Conservation (phyloP, 35 echinoderm and acorn worm genomes). For the Heliocidaris tuberculata region DNA sequence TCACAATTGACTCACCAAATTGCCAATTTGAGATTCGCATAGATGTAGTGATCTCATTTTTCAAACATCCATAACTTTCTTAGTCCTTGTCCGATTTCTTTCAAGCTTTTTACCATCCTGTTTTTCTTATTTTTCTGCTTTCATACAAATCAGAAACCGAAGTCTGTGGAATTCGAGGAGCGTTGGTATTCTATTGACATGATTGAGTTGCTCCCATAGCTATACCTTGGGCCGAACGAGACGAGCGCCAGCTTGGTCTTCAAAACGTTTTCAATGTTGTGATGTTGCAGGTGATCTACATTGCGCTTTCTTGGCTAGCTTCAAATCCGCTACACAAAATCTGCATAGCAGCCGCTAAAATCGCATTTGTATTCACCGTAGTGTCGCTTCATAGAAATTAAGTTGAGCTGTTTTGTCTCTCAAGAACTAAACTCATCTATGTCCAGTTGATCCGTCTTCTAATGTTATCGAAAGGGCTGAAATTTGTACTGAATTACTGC, state of each 20-base stretch:
- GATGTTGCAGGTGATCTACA: not conserved
- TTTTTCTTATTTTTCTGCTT: no score
- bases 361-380: conserved; percentile 25
- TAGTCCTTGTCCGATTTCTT: no score
- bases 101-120: no score
- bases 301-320: not conserved
- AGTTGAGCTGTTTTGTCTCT: not conserved
- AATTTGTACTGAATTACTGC: not conserved
- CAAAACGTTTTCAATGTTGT: not conserved
- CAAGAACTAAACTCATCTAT: not conserved
- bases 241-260: not conserved
- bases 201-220: no score
- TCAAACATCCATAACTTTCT: no score
- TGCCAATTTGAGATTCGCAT: no score
- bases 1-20: no score
- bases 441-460: not conserved
- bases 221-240: not conserved
- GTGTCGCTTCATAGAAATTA: conserved; percentile 16
- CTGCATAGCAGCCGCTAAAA: conserved; percentile 24
- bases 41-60: no score
- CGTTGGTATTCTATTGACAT: no score
- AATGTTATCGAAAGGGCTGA: not conserved
- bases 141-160: no score
- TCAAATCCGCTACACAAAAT: conserved; percentile 7
- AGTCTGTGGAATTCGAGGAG: no score